phyloP scores from a whole-genome alignment of 2,888 invertebrate genomes.

The Macroteleia sp. region DNA sequence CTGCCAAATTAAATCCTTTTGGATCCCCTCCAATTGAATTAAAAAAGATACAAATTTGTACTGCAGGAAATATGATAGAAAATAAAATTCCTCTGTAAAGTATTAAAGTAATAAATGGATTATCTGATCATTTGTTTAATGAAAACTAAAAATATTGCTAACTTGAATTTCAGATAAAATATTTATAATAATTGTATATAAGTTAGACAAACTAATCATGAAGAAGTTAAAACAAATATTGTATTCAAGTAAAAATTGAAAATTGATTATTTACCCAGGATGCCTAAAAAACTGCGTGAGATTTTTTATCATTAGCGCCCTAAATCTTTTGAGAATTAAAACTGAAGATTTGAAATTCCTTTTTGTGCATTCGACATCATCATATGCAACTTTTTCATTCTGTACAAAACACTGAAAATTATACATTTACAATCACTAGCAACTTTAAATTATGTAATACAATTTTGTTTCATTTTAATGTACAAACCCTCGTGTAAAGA shows the following conservation, averaged over 20 bases:
- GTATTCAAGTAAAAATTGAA: background rate
- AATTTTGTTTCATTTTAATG: too few species aligned
- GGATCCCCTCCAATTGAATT: slow-evolving; percentile 92
- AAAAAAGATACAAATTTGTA: slow-evolving; percentile 92
- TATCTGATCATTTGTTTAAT: too few species aligned
- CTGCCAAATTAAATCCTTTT: slow-evolving; percentile 88
- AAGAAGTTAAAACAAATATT: too few species aligned
- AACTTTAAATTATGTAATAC: too few species aligned
- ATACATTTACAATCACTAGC: too few species aligned
- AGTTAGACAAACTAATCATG: too few species aligned
- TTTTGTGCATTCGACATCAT: background rate
- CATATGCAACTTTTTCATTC: slow-evolving; percentile 59
- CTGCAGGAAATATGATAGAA: slow-evolving; percentile 91
- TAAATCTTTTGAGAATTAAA: slow-evolving; percentile 79
- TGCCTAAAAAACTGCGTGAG: slow-evolving; percentile 88
- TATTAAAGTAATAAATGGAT: too few species aligned
- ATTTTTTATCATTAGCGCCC: slow-evolving; percentile 89
- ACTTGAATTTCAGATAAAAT: too few species aligned
- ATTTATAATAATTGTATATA: too few species aligned
- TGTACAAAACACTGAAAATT: slow-evolving; percentile 68
- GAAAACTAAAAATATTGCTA: too few species aligned
- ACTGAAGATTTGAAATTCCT: background rate
- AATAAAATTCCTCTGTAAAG: slow-evolving; percentile 90
- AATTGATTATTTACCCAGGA: slow-evolving; percentile 86
- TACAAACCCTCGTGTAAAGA: too few species aligned